A percentile compares a stretch with the other conserved stretches of the same genome.
phyloP scores from a whole-genome alignment of 30 jellyfish, hydroid and myxozoan species.

The Morbakka virulenta region DNA sequence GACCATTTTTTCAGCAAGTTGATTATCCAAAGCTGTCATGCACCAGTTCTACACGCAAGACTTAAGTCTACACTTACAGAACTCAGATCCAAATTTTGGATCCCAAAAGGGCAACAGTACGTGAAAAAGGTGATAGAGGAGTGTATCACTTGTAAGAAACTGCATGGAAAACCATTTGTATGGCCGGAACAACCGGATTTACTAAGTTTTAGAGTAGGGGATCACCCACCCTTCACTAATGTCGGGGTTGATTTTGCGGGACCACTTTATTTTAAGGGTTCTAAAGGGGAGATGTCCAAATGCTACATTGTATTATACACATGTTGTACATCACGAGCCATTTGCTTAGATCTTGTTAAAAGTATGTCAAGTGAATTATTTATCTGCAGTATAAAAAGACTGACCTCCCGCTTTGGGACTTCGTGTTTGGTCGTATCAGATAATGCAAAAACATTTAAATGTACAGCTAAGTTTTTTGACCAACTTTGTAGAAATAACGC shows the following conservation, averaged over 20 bases:
- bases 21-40: neutral
- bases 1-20: slow-evolving; percentile 1
- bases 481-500: too few species aligned
- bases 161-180: too few species aligned
- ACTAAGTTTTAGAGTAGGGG: neutral
- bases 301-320: too few species aligned
- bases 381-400: neutral
- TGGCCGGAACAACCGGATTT: too few species aligned
- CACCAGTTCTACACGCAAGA: neutral
- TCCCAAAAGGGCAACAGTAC: slow-evolving; percentile 11
- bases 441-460: too few species aligned
- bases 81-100: slow-evolving; percentile 21
- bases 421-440: too few species aligned
- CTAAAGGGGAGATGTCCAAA: too few species aligned
- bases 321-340: too few species aligned
- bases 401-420: too few species aligned
- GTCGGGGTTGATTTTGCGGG: too few species aligned
- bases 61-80: slow-evolving; percentile 5
- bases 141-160: neutral
- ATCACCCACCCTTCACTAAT: slow-evolving; percentile 9
- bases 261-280: too few species aligned
- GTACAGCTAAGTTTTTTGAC: too few species aligned
- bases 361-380: slow-evolving; percentile 10
- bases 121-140: neutral
- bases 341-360: slow-evolving; percentile 16